Percentiles rank a stretch among this genome's conserved stretches.
phyloP scores from a whole-genome alignment of 92 coral and sea anemone species.

The Porites cylindrica region DNA sequence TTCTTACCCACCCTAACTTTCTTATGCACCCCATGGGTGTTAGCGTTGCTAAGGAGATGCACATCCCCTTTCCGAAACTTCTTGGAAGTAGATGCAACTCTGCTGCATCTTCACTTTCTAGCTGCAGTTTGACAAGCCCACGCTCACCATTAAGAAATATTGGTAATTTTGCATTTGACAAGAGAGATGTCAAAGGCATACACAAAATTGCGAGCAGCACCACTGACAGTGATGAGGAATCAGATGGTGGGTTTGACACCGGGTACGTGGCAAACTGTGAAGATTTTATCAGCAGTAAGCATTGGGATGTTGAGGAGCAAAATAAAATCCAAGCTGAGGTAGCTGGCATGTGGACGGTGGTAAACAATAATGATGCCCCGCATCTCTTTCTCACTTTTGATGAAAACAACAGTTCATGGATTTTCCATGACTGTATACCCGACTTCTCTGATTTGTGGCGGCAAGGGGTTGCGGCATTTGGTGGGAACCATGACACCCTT shows the following conservation, averaged over 20 bases:
- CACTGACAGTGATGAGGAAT: conserved; percentile 89
- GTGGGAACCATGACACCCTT: conserved; percentile 9
- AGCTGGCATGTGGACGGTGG: conserved; percentile 86
- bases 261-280: conserved; percentile 93
- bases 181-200: conserved; percentile 27
- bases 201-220: conserved; percentile 63
- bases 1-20: conserved; percentile 92
- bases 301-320: conserved; percentile 98
- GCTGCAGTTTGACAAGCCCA: conserved; percentile 57
- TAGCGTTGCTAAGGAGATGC: conserved; percentile 39
- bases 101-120: conserved; percentile 57
- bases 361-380: conserved; percentile 53
- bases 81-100: conserved; percentile 75
- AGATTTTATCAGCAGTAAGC: conserved; percentile 86
- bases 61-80: conserved; percentile 54
- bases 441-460: conserved; percentile 30
- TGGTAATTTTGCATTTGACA: conserved; percentile 41
- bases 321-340: conserved; percentile 90
- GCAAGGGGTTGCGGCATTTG: conserved; percentile 32
- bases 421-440: conserved; percentile 54
- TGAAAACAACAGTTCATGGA: conserved; percentile 80
- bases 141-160: conserved; percentile 53
- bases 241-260: conserved; percentile 88
- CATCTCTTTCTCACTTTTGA: conserved; percentile 77
- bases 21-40: conserved; percentile 95